A percentile compares a stretch with the other conserved stretches of the same genome.
Evolutionary conservation across 2,797 vertebrate species (phyloP).

Genomic region (Microctenopoma stevenorrisi): DNA sequence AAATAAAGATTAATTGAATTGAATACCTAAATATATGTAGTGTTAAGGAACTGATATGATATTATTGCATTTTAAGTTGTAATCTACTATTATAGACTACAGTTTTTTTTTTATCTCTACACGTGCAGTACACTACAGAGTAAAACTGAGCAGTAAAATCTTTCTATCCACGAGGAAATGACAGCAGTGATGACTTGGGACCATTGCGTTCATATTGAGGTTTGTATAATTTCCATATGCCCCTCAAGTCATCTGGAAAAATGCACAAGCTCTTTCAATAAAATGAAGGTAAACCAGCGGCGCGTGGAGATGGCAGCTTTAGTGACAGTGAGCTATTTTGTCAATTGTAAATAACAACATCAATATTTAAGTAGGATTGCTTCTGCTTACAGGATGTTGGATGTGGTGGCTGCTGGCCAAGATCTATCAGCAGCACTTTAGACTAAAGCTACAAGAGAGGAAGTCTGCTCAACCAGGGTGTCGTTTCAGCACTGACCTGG

Average conservation of each 20-base stretch:
- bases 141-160: too few species aligned
- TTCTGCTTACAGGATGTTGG: slow-evolving; percentile 13
- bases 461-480: neutral
- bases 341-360: slow-evolving; percentile 21
- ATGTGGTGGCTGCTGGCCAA: slow-evolving; percentile 20
- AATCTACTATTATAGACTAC: neutral
- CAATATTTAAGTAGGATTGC: slow-evolving; percentile 36
- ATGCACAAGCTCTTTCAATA: slow-evolving; percentile 11
- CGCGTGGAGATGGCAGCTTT: slow-evolving; percentile 3
- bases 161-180: neutral
- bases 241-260: slow-evolving; percentile 11
- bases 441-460: neutral
- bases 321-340: slow-evolving; percentile 3
- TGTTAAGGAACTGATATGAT: neutral
- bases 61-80: neutral
- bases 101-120: neutral
- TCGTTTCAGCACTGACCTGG: neutral
- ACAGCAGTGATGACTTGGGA: slow-evolving; percentile 2
- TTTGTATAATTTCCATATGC: neutral
- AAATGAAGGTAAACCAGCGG: slow-evolving; percentile 2
- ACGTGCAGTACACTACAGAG: neutral
- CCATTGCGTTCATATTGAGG: neutral
- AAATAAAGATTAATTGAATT: too few species aligned
- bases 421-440: slow-evolving; percentile 6
- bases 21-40: too few species aligned